Conservation (phyloP, 2,888 invertebrate species). For the Nemotelus pantherinus region DNA sequence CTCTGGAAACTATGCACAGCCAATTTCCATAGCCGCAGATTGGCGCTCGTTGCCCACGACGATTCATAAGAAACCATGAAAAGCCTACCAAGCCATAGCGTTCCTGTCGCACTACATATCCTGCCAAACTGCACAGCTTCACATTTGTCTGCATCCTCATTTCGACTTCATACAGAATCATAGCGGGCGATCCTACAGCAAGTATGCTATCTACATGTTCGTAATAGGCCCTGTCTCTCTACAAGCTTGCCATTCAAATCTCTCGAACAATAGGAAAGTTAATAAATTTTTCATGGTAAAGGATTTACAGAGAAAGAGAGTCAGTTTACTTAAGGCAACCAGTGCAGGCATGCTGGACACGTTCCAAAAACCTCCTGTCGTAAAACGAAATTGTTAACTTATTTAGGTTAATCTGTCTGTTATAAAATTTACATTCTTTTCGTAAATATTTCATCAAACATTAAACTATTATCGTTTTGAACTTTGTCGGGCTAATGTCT, state of each 20-base stretch:
- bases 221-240: not conserved
- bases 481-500: constrained; percentile 13
- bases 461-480: constrained; percentile 27
- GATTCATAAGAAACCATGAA: not conserved
- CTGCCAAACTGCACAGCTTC: not conserved
- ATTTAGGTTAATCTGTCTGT: constrained; percentile 37
- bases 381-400: constrained; percentile 29
- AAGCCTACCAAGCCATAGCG: not conserved
- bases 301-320: constrained; percentile 29
- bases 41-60: not conserved
- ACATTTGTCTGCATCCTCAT: constrained; percentile 3
- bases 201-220: not conserved
- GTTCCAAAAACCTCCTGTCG: constrained; percentile 13
- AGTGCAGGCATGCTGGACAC: constrained; percentile 28
- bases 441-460: constrained; percentile 27
- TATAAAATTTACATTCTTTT: constrained; percentile 30
- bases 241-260: constrained; percentile 23
- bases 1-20: constrained; percentile 7
- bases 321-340: constrained; percentile 37
- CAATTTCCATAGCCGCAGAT: constrained; percentile 31
- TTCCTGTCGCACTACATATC: not conserved
- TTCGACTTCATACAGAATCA: not conserved
- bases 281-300: constrained; percentile 41
- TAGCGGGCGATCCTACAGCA: not conserved
- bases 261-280: constrained; percentile 38